Evolutionary conservation across 2,888 invertebrate species (phyloP).

Genomic region (Tenthredo livida): DNA sequence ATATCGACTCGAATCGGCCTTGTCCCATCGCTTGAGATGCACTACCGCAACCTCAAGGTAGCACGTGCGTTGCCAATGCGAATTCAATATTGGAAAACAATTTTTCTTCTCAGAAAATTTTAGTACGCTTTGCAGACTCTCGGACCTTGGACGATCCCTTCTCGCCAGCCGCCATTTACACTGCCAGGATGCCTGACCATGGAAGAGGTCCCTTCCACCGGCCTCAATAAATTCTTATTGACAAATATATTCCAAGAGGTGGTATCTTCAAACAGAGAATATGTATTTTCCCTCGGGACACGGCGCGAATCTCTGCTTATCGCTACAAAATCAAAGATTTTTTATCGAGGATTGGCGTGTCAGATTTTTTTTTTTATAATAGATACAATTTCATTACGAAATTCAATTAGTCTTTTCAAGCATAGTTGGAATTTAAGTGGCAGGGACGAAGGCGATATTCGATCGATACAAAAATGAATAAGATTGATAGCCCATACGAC

Average conservation of each 20-base stretch:
- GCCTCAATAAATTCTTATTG: slow-evolving; percentile 39
- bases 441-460: background rate
- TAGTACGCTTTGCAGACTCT: slow-evolving; percentile 67
- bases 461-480: background rate
- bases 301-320: background rate
- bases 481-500: background rate
- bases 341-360: background rate
- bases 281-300: background rate
- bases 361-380: background rate
- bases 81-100: slow-evolving; percentile 80
- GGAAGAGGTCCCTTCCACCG: slow-evolving; percentile 28
- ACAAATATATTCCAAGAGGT: slow-evolving; percentile 34
- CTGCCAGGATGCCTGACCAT: slow-evolving; percentile 17
- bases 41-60: slow-evolving; percentile 64
- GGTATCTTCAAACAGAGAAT: slow-evolving; percentile 26
- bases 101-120: slow-evolving; percentile 76
- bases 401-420: background rate
- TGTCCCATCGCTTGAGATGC: slow-evolving; percentile 71
- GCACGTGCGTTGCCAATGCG: slow-evolving; percentile 68
- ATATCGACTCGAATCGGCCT: slow-evolving; percentile 52
- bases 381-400: background rate
- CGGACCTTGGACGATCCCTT: slow-evolving; percentile 57
- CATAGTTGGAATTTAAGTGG: background rate
- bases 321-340: background rate
- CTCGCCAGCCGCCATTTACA: slow-evolving; percentile 28